A percentile compares a stretch with the other conserved stretches of the same genome.
Conservation (phyloP, 1,140 invertebrate genomes). For the Temnothorax longispinosus region DNA sequence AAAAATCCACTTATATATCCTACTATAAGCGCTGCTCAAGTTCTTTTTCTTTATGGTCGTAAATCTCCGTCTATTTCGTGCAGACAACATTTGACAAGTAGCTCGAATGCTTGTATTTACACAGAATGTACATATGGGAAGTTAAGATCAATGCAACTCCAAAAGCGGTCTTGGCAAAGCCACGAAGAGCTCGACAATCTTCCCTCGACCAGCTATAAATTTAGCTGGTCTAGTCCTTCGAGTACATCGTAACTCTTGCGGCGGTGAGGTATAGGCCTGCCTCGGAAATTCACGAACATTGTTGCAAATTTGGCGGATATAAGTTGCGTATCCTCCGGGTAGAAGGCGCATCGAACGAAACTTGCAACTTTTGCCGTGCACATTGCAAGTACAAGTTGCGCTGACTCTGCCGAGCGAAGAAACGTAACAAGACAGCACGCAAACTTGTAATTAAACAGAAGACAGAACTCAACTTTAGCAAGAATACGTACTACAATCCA, state of each 20-base stretch:
- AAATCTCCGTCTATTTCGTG: not conserved
- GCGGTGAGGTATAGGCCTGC: constrained; percentile 14
- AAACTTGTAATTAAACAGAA: constrained; percentile 39
- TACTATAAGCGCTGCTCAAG: not conserved
- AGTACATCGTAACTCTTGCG: constrained; percentile 36
- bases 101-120: constrained; percentile 7
- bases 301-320: constrained; percentile 55
- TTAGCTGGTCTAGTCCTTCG: constrained; percentile 7
- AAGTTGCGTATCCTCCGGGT: constrained; percentile 38
- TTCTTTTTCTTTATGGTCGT: not conserved
- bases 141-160: constrained; percentile 53
- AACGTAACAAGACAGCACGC: constrained; percentile 10
- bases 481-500: constrained; percentile 12
- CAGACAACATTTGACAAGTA: constrained; percentile 26
- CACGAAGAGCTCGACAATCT: constrained; percentile 47
- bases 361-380: constrained; percentile 39
- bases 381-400: constrained; percentile 4
- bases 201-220: constrained; percentile 46
- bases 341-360: not conserved
- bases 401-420: constrained; percentile 12
- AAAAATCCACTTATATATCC: not conserved
- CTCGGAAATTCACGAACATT: constrained; percentile 50
- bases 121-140: constrained; percentile 4
- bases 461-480: constrained; percentile 6
- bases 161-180: constrained; percentile 18